Percentiles rank a stretch among this genome's conserved stretches.
Evolutionary conservation across 2,888 invertebrate genomes (phyloP).

Genomic region (Pseudococcus longispinus): DNA sequence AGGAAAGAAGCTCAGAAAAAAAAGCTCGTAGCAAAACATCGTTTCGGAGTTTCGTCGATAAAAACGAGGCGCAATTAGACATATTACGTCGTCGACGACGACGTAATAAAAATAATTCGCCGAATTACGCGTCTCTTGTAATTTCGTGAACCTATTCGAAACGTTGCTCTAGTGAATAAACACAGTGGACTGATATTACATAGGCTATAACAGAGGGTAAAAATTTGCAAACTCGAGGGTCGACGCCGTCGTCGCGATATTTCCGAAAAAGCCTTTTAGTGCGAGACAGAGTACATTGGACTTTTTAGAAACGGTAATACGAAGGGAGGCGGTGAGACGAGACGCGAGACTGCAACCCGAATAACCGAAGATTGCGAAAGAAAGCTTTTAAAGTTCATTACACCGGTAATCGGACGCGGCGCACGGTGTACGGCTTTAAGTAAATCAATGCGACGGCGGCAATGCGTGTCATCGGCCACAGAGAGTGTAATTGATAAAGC

Average conservation of each 20-base stretch:
- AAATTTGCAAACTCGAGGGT: neutral
- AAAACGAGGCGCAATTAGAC: neutral
- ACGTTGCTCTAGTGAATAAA: too few species aligned
- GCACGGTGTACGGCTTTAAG: neutral
- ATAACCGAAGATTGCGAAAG: neutral
- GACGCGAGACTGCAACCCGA: neutral
- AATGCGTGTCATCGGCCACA: constrained; percentile 23
- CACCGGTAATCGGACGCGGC: constrained; percentile 30
- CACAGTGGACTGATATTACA: neutral
- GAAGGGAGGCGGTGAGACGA: neutral
- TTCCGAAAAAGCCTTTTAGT: neutral
- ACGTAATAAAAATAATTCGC: constrained; percentile 1
- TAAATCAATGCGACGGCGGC: constrained; percentile 15
- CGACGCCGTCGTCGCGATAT: neutral
- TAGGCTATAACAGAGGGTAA: neutral
- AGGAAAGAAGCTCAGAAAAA: neutral
- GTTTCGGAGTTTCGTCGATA: neutral
- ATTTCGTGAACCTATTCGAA: neutral
- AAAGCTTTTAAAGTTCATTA: constrained; percentile 30
- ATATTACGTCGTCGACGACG: neutral
- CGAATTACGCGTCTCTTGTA: neutral
- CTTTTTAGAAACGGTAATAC: neutral
- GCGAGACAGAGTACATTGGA: neutral
- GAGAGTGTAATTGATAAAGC: constrained; percentile 20
- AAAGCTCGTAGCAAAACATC: neutral